Evolutionary conservation across 2,888 invertebrate genomes (phyloP).

Genomic region (Bellardia pandia): DNA sequence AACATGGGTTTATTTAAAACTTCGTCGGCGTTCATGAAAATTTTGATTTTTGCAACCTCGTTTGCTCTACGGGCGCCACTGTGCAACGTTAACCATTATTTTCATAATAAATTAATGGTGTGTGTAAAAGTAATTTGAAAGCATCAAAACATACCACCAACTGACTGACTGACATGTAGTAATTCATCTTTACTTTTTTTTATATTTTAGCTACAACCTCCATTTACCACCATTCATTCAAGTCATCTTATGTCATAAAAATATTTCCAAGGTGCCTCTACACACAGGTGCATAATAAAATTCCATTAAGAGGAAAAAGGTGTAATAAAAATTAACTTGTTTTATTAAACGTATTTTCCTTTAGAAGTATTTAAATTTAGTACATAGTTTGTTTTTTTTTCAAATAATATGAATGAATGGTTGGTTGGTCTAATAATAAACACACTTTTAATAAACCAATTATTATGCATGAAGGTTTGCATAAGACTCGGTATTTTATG

Average conservation of each 20-base stretch:
- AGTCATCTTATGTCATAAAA: conserved; percentile 16
- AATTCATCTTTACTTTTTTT: conserved; percentile 27
- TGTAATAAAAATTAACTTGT: conserved; percentile 41
- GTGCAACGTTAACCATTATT: neutral
- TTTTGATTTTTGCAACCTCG: no score
- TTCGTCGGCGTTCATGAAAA: no score
- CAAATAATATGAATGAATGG: neutral
- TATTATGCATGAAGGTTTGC: conserved; percentile 63
- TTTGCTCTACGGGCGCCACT: no score
- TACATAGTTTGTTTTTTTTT: neutral
- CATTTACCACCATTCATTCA: conserved; percentile 5
- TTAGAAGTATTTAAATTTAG: neutral
- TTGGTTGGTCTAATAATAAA: conserved; percentile 3
- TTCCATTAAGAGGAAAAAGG: conserved; percentile 13
- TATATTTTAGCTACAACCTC: neutral
- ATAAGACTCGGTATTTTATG: conserved; percentile 11
- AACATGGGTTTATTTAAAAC: no score
- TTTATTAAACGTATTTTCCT: neutral
- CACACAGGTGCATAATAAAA: conserved; percentile 36
- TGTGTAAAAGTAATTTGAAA: neutral
- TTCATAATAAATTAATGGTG: conserved; percentile 27
- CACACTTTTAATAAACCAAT: conserved; percentile 57
- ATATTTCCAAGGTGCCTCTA: conserved; percentile 1
- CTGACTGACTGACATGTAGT: conserved; percentile 11
- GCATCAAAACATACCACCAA: conserved; percentile 18